These are phyloP conservation scores for Subanguina moxae DNA, from an alignment of 1,140 invertebrate species.

Conservation along the genomic window DNA sequence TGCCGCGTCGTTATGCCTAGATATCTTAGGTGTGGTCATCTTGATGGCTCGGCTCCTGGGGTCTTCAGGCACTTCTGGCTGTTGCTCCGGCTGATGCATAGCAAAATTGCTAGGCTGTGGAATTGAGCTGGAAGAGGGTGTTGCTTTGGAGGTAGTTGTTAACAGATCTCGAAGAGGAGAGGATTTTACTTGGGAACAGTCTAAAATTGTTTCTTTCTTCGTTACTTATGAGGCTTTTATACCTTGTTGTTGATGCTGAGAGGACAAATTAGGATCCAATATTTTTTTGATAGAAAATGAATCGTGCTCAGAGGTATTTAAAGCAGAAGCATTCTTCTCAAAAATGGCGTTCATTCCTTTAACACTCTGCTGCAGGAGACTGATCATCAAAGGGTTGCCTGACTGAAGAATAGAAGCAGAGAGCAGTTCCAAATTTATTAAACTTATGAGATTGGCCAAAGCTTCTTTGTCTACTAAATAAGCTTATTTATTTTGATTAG, in stretches of 20 bases:
- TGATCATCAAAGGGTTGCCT: neutral
- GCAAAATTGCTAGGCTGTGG: no score
- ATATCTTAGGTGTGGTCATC: slow-evolving; percentile 20
- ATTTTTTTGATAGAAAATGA: neutral
- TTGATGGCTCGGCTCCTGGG: neutral
- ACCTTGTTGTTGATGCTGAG: no score
- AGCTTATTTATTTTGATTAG: no score
- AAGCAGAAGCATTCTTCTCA: neutral
- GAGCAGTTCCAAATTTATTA: neutral
- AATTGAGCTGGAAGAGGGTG: neutral
- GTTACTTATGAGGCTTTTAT: neutral
- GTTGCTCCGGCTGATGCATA: neutral
- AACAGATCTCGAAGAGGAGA: neutral
- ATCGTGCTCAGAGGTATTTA: neutral
- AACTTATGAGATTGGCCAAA: neutral
- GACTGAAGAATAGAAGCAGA: neutral
- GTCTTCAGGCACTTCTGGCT: neutral
- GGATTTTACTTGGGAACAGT: neutral
- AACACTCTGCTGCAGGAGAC: neutral
- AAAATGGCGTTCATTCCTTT: neutral
- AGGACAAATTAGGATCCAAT: no score
- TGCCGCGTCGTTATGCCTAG: slow-evolving; percentile 21
- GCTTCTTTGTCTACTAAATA: neutral
- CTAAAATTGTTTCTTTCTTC: neutral
- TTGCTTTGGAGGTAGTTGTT: neutral